A percentile compares a stretch with the other conserved stretches of the same genome.
These are phyloP conservation scores for Sardinella longiceps DNA, from an alignment of 2,797 vertebrate genomes.

Conservation along the genomic window DNA sequence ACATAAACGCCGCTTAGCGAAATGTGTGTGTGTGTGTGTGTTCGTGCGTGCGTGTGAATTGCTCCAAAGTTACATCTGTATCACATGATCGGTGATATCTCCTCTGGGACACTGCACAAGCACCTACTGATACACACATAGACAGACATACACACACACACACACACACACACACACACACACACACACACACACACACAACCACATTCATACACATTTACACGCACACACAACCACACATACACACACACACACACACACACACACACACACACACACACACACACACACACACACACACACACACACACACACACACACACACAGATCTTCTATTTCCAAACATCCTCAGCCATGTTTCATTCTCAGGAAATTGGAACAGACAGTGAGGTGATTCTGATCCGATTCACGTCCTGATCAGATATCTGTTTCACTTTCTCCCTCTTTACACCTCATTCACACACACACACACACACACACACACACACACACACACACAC, in stretches of 20 bases:
- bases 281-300: not conserved
- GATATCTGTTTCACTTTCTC: conserved; percentile 20
- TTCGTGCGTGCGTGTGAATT: not conserved
- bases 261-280: not conserved
- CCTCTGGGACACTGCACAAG: conserved; percentile 8
- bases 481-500: conserved; percentile 9
- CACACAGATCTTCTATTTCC: conserved; percentile 22
- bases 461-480: conserved; percentile 6
- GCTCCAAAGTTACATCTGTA: conserved; percentile 16
- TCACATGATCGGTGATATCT: conserved; percentile 23
- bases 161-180: no score
- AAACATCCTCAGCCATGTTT: conserved; percentile 19
- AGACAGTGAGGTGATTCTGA: conserved; percentile 24
- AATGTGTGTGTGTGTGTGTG: not conserved
- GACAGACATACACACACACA: not conserved
- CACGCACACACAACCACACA: not conserved
- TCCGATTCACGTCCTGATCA: conserved; percentile 22
- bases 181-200: not conserved
- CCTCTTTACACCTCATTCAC: conserved; percentile 22
- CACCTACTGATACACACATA: conserved; percentile 6
- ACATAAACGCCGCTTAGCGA: no score
- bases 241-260: not conserved
- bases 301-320: not conserved
- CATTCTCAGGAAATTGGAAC: conserved; percentile 23
- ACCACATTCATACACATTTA: not conserved